Base-by-base conservation (phyloP, 2,797 vertebrate species). In the Crenichthys baileyi region DNA sequence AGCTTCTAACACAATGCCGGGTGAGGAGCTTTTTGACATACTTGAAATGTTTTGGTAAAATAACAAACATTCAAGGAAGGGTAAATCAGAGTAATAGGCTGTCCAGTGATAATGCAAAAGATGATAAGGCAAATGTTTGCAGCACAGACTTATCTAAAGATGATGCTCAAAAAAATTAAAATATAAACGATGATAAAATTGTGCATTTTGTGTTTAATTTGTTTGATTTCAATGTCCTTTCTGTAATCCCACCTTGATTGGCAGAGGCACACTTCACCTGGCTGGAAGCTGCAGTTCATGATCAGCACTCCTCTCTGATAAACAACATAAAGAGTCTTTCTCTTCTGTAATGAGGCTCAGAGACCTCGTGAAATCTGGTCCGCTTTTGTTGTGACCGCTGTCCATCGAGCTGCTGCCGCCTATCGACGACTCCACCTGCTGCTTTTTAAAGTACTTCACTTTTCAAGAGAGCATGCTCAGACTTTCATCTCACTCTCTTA, bases 361-460 rank as follows among this genome's bases (percentile, higher is more conserved):
- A 75, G 58, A 31, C 75, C 61, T 79, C 74, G 87, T 83, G 83
- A 85, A 87, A 87, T 85, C 58, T 53, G 75, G 58, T 68, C 67
- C 16, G 82, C 12, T 73, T 72, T 63, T 84, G 82, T 73, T 50
- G 58, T 63, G 68, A 73, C 77, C 63, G 68, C 73, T 76, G 84
- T 85, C 79, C 72, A 53, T 65, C 9, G 9, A 70, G 50, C 51
- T 76, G 74, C 50, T 51, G 74, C 73, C 51, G 77, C 1, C 0
- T 79, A 77, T 44, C 16, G 0, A 20, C 12, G 82, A 86, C 39
- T 85, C 67, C 44, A 68, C 76, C 74, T 80, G 73, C 72, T 76
- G 74, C 72, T 79, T 44, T 61, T 63, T 29, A 85, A 85, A 80
- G 63, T 84, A 67, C 81, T 82, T 77, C 84, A 82, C 67, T 2